Conservation (phyloP, 2,797 vertebrate genomes). For the Periophthalmus magnuspinnatus region DNA sequence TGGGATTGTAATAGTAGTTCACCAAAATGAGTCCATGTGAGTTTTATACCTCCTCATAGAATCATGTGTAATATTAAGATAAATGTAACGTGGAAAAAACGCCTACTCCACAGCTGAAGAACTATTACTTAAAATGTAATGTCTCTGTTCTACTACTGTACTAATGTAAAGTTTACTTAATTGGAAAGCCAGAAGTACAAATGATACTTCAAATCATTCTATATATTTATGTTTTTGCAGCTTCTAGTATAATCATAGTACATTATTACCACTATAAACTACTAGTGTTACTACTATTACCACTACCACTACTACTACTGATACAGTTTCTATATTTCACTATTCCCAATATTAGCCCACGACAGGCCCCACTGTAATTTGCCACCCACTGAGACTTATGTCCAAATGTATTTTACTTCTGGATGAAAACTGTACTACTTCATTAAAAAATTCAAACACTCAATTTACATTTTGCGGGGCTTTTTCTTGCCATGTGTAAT, state of each 20-base stretch:
- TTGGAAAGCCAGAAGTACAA: background rate
- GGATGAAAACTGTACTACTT: background rate
- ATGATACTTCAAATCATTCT: background rate
- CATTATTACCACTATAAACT: too few species aligned
- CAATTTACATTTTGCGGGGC: background rate
- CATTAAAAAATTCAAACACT: background rate
- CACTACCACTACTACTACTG: too few species aligned
- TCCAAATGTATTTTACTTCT: background rate
- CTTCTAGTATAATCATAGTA: background rate
- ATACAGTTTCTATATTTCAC: background rate
- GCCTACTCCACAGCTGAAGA: too few species aligned
- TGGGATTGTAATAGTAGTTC: conserved; percentile 25
- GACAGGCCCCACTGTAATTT: background rate
- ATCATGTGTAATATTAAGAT: too few species aligned
- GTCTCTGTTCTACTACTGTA: too few species aligned
- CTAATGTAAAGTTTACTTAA: background rate
- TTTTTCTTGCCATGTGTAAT: background rate
- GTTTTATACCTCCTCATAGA: conserved; percentile 5
- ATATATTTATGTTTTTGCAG: background rate
- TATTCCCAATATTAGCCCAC: background rate
- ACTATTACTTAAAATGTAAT: too few species aligned
- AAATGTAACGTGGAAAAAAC: background rate
- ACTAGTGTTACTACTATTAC: background rate
- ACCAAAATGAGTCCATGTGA: conserved; percentile 8
- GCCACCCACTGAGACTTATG: background rate